Percentiles rank a stretch among this genome's conserved stretches.
phyloP scores from a whole-genome alignment of 2,797 vertebrate genomes.

The Poecile montanus region DNA sequence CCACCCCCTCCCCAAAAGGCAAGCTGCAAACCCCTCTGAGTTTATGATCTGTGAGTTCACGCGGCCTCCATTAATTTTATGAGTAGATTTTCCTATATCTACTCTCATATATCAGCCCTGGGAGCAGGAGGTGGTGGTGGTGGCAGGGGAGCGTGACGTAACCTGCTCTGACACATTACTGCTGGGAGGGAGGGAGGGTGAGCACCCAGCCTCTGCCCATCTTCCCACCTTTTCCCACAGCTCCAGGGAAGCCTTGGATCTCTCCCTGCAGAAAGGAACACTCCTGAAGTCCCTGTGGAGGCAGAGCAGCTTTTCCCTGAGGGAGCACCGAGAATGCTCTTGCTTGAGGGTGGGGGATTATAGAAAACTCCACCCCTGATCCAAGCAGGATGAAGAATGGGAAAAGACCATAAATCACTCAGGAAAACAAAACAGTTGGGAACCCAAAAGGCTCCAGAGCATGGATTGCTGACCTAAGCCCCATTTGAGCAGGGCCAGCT shows the following conservation, averaged over 20 bases:
- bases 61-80: constrained; percentile 56
- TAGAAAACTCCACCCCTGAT: background rate
- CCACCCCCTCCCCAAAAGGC: background rate
- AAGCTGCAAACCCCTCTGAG: constrained; percentile 41
- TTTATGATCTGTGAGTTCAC: constrained; percentile 60
- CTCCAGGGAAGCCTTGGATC: background rate
- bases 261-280: background rate
- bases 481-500: background rate
- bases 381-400: background rate
- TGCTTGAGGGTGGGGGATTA: background rate
- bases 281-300: background rate
- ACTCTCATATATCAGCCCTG: background rate
- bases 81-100: constrained; percentile 39
- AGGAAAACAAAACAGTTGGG: background rate
- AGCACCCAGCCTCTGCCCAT: background rate
- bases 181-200: background rate
- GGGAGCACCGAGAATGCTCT: background rate
- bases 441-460: background rate
- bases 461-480: background rate
- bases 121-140: constrained; percentile 5
- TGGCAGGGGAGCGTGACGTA: background rate
- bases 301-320: background rate
- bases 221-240: background rate
- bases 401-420: background rate
- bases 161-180: background rate